Base-by-base conservation (phyloP, 2,888 invertebrate species). In the Heliconius ismenius region DNA sequence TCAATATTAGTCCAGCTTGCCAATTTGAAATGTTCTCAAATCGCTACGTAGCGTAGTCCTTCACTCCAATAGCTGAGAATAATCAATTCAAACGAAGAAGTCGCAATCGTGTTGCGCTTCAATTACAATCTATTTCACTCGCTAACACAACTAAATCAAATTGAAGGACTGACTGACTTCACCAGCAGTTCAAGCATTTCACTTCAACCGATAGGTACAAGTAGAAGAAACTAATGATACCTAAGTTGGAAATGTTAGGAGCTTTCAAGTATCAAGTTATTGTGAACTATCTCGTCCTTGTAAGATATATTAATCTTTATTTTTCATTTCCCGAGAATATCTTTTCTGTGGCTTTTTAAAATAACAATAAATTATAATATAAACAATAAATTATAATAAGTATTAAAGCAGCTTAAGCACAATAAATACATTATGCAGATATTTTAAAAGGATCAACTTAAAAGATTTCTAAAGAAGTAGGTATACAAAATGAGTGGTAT, bases 41-140 rank as follows among this genome's bases (percentile, higher is more conserved):
- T 60, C 72, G 36, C 72, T 72, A 28, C 54, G 64, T 69, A 54
- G 54, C 54, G 64, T 69, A 54, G 24, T 69, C 67, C 43, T 73
- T 60, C 26, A 63, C 75, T 77, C 73, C 76, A 60, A 75, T 67
- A 69, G 72, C 62, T 43, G 62, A 64, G 81, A 81, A 86, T 86
- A 90, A 91, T 91, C 91, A 88, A 86, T 87, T 86, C 85, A 86
- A 83, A 83, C 83, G 80, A 80, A 82, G 85, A 85, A 85, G 84
- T 84, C 85, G 88, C 89, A 91, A 90, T 91, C 89, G 88, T 86
- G 84, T 81, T 81, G 58, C 74, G 73, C 62, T 75, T 64, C 74
- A 69, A 62, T 77, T 76, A 67, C 65, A 65, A 72, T 62, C 62
- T 69, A 74, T 43, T 68, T 67, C 39, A 24, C 43, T 69, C 49